Evolutionary conservation across 1,140 invertebrate species (phyloP), one percentile per base, ranked within the genome.

Genomic region (Theocolax elegans): DNA sequence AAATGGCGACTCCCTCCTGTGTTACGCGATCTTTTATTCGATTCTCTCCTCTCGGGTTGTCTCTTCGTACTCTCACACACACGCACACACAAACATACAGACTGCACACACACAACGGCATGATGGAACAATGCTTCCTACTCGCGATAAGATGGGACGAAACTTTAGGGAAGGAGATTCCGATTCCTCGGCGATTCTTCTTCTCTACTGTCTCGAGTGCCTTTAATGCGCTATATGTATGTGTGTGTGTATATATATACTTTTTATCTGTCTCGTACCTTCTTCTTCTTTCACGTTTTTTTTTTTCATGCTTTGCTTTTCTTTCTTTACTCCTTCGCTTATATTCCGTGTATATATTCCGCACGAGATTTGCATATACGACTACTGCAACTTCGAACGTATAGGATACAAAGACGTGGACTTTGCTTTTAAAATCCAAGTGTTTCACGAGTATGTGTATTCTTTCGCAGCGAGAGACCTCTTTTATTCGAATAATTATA

Each of bases 1-100:
- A 83, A 83, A 84, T 83, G 82, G 83, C 82, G 80, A 77, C 74
- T 72, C 60, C n/a, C 46, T 25, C 13, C 73, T 29, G 74, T 73
- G 73, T 76, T 79, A 74, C 74, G 71, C 75, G 75, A 76, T 78
- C 76, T 76, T 76, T 77, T 76, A 77, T 79, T 76, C 46, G 35
- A 44, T 68, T 25, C 44, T 19, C 10, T 17, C 12, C 42, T n/a
- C 29, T 35, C 2, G n/a, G n/a, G n/a, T n/a, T n/a, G n/a, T n/a
- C n/a, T n/a, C 8, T 12, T 62, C 25, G 1, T n/a, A n/a, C 44
- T 17, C 23, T 51, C 48, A 12, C 7, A 23, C 46, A 49, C 6
- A 17, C n/a, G 27, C 13, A 48, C 7, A 48, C 19, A 8, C 21
- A 3, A 3, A 1, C 15, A 27, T 42, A 21, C 15, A n/a, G n/a